Base-by-base conservation (phyloP, 2,888 invertebrate species). In the Parelbella ahira region DNA sequence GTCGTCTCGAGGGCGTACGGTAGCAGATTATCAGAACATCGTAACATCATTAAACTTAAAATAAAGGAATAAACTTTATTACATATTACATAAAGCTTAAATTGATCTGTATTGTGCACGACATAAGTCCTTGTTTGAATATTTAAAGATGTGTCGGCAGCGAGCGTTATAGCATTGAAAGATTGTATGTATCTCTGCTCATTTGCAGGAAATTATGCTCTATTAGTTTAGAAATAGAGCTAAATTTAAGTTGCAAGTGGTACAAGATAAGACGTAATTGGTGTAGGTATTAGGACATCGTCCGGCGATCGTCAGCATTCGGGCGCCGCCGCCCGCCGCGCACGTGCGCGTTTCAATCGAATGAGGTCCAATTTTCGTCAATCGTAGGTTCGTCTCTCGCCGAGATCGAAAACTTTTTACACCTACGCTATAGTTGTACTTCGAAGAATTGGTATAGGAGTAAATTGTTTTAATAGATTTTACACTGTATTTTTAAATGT, bases 1-100 rank as follows among this genome's bases (percentile, higher is more conserved):
- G 69, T 68, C 68, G 73, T 74, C 78, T 77, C 79, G 77, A 74
- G 76, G 80, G 78, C 74, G 71, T 70, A 61, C 56, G 46, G 53
- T 58, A 27, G 37, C 39, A 24, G 41, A 41, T 32, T 15, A n/a
- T 2, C 11, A 37, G 47, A 68, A 60, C 1, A 49, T 27, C 44
- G 0, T 56, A 68, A 47, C 33, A 10, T 58, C 3, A 3, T 1
- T 1, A 2, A 1, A 1, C 0, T 0, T 3, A 19, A 3, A 1
- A 42, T 15, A 7, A 1, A 1, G 63, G 53, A 49, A 36, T 43
- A 0, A 28, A 43, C 50, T 45, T 11, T 63, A 50, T 1, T 0
- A 0, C 0, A 0, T 6, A 0, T 0, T 0, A 0, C 0, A 0
- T 53, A 60, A 24, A 38, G 39, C 47, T 19, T 33, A 41, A 36